These are phyloP conservation scores for Formica aserva DNA, from an alignment of 2,888 invertebrate genomes.

Conservation along the genomic window DNA sequence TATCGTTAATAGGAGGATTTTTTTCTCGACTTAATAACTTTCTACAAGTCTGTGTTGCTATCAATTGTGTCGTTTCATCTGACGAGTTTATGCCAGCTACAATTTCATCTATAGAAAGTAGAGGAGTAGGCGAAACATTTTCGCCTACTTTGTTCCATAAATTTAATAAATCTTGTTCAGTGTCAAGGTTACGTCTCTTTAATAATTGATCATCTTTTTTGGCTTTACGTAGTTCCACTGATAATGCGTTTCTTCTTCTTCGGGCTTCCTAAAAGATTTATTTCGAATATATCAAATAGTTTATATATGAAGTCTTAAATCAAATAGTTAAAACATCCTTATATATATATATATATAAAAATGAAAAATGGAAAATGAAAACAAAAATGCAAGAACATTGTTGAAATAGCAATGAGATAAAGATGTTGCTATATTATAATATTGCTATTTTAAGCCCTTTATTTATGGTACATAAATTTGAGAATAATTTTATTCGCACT, in stretches of 20 bases:
- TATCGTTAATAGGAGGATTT: slow-evolving; percentile 95
- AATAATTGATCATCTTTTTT: slow-evolving; percentile 97
- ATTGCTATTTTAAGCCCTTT: background rate
- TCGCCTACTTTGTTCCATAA: slow-evolving; percentile 85
- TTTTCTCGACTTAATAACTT: slow-evolving; percentile 95
- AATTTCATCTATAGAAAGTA: slow-evolving; percentile 90
- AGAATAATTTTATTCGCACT: slow-evolving; percentile 77
- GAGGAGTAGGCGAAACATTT: slow-evolving; percentile 84
- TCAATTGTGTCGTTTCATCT: slow-evolving; percentile 89
- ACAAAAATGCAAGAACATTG: background rate
- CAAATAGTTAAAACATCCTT: slow-evolving; percentile 18
- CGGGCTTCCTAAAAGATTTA: slow-evolving; percentile 91
- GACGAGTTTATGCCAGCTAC: slow-evolving; percentile 90
- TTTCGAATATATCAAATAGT: slow-evolving; percentile 28
- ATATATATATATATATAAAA: background rate
- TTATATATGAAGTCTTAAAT: background rate
- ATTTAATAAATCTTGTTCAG: slow-evolving; percentile 86
- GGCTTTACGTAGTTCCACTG: slow-evolving; percentile 96
- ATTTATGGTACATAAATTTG: background rate
- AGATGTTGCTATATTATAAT: background rate
- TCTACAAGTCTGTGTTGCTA: slow-evolving; percentile 93
- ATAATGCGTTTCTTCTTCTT: slow-evolving; percentile 94
- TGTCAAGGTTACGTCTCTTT: slow-evolving; percentile 94
- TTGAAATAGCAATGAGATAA: background rate
- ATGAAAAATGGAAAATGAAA: background rate